phyloP scores from a whole-genome alignment of 2,113 vertebrate genomes.

The Mastomys natalensis region DNA sequence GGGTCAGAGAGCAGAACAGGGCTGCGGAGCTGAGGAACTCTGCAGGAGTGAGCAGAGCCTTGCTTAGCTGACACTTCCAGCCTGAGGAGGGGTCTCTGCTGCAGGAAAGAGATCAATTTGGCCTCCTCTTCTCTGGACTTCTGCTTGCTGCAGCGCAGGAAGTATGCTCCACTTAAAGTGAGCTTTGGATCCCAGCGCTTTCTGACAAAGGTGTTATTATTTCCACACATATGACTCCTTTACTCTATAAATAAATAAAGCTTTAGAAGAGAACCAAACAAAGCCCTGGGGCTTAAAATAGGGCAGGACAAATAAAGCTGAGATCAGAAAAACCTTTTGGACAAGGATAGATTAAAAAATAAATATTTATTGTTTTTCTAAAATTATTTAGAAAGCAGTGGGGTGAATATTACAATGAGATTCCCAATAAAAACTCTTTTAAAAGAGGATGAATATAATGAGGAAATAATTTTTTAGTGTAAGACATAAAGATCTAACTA shows the following conservation, averaged over 20 bases:
- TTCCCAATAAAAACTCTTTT: background rate
- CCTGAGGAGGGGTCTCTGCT: background rate
- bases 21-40: background rate
- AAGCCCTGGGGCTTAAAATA: slow-evolving; percentile 64
- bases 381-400: background rate
- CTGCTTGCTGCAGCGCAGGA: background rate
- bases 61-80: background rate
- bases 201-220: slow-evolving; percentile 80
- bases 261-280: slow-evolving; percentile 66
- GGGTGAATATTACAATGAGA: background rate
- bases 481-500: background rate
- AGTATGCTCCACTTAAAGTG: background rate
- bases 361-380: background rate
- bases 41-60: background rate
- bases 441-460: background rate
- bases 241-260: slow-evolving; percentile 80
- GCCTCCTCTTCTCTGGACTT: background rate
- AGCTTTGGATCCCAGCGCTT: slow-evolving; percentile 16
- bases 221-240: slow-evolving; percentile 77
- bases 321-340: background rate
- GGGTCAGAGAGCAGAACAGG: no score
- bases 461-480: background rate
- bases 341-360: background rate
- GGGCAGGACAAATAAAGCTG: slow-evolving; percentile 52
- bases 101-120: background rate